Percentiles rank a stretch among this genome's conserved stretches.
These are phyloP conservation scores for Dione juno DNA, from an alignment of 2,888 invertebrate genomes.

Conservation along the genomic window DNA sequence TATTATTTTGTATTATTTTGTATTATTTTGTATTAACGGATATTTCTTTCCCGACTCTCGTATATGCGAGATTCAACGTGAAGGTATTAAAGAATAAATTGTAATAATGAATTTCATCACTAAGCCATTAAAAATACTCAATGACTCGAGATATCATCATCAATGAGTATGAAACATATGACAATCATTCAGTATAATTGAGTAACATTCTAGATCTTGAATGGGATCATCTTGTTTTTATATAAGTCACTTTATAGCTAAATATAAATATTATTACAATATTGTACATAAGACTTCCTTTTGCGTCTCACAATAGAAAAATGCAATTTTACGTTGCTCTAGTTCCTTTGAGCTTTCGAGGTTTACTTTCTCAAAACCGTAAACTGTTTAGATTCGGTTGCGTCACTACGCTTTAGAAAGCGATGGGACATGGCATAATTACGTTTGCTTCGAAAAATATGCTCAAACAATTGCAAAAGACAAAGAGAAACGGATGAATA, in stretches of 20 bases:
- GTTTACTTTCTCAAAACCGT: slow-evolving; percentile 8
- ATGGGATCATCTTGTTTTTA: too few relatives aligned
- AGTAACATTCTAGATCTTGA: too few relatives aligned
- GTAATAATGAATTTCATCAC: too few relatives aligned
- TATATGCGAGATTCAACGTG: too few relatives aligned
- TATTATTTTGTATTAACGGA: too few relatives aligned
- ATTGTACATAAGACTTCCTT: background rate
- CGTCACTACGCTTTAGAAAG: slow-evolving; percentile 1
- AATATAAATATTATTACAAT: background rate
- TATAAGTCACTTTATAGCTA: background rate
- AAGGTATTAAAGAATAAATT: too few relatives aligned
- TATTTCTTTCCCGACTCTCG: too few relatives aligned
- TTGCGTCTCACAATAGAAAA: slow-evolving; percentile 3
- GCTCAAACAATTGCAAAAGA: background rate
- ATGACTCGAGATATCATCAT: too few relatives aligned
- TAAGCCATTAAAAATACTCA: too few relatives aligned
- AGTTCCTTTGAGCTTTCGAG: slow-evolving; percentile 18
- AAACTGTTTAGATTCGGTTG: slow-evolving; percentile 14
- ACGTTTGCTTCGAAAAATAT: slow-evolving; percentile 13
- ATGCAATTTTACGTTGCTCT: slow-evolving; percentile 19
- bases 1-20: too few relatives aligned
- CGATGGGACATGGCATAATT: slow-evolving; percentile 15
- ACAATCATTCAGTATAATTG: too few relatives aligned
- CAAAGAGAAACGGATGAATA: background rate
- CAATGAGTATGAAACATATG: too few relatives aligned